Evolutionary conservation across 2,797 vertebrate genomes (phyloP).

Genomic region (Lophotriccus pileatus): DNA sequence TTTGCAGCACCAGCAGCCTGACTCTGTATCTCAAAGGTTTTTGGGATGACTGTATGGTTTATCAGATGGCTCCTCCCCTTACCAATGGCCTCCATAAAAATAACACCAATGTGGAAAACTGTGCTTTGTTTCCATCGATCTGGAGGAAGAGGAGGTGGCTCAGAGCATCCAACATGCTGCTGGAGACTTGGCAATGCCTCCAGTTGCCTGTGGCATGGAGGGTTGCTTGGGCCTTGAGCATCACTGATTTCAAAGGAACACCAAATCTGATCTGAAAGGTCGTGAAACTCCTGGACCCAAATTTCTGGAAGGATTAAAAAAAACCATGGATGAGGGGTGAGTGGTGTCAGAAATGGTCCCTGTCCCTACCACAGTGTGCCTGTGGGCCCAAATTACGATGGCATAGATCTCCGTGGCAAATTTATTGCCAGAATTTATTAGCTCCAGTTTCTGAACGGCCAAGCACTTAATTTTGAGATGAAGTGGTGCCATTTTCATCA

Average conservation of each 20-base stretch:
- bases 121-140: accelerated
- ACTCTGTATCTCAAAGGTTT: accelerated
- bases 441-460: constrained; percentile 71
- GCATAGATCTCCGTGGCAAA: constrained; percentile 73
- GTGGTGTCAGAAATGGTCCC: accelerated
- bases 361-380: background rate
- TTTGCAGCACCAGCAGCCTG: background rate
- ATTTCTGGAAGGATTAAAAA: background rate
- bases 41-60: background rate
- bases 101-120: background rate
- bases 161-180: accelerated
- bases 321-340: background rate
- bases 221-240: too few relatives aligned
- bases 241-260: accelerated
- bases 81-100: background rate
- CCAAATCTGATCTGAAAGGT: background rate
- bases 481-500: constrained; percentile 81
- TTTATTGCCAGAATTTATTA: constrained; percentile 80
- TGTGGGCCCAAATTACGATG: background rate
- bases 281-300: background rate
- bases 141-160: background rate
- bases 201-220: background rate
- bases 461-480: constrained; percentile 79
- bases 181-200: background rate
- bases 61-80: background rate